Base-by-base conservation (phyloP, 2,797 vertebrate genomes). In the Echiichthys vipera region DNA sequence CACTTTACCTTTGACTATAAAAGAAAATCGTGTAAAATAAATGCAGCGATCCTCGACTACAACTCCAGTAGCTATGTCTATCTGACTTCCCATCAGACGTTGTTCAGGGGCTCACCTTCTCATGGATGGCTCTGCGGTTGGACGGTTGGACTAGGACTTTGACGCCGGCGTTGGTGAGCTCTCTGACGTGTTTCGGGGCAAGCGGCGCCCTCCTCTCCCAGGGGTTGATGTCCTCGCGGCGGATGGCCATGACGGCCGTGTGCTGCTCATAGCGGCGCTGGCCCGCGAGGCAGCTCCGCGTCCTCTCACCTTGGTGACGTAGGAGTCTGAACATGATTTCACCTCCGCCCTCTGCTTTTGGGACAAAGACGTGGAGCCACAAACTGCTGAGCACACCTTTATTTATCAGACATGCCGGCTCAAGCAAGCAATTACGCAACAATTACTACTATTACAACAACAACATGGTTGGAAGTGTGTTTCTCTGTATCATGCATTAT, bases 191-290 rank as follows among this genome's bases (percentile, higher is more conserved):
- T 10, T 93, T 95, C 0, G 98, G 98, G 5, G 98, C 97, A 24
- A 99, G 92, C 0, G 98, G 98, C 0, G 97, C 98, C 79, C 98
- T 94, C 59, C 98, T 93, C 88, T 99, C 98, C 98, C 98, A 99
- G 0, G 94, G 96, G 3, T 96, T 99, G 71, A 98, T 82, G 43
- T 99, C 98, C 76, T 99, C 98, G 1, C 98, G 93, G 29, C 98
- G 94, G 88, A 99, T 94, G 2, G 96, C 98, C 85, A 99, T 84
- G 80, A 98, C 90, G 0, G 92, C 90, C 45, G 89, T 90, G 56
- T 90, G 93, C 84, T 95, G 94, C 62, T 90, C 81, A 40, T 85
- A 63, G 62, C 93, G 90, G 2, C 73, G 29, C 5, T 93, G 94
- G 20, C 42, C 70, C 2, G 42, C 11, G 5, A 86, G 13, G 65